These are phyloP conservation scores for Varanus salvator DNA, from an alignment of 2,113 vertebrate species.

Conservation along the genomic window DNA sequence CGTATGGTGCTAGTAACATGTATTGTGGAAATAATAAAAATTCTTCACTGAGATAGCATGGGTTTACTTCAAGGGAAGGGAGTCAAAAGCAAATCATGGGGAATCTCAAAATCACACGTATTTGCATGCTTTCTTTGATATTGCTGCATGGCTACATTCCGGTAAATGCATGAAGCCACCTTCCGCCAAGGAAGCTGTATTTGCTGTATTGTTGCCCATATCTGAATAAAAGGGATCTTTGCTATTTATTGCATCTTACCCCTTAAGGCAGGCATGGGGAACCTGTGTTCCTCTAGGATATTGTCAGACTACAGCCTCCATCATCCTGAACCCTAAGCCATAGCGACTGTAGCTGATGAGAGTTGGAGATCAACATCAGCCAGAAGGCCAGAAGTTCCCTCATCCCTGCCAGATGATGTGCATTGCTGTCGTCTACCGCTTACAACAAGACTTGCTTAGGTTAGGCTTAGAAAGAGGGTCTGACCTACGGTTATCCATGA, in stretches of 20 bases:
- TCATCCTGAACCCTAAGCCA: not conserved
- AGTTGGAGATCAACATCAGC: not conserved
- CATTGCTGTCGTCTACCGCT: not conserved
- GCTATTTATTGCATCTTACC: not conserved
- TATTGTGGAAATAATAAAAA: no score
- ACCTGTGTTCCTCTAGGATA: not conserved
- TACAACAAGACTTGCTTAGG: not conserved
- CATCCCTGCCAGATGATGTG: no score
- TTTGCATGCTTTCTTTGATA: not conserved
- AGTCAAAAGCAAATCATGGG: not conserved
- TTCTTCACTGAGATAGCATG: not conserved
- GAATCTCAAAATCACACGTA: not conserved
- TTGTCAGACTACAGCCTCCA: not conserved
- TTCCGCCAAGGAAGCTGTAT: not conserved
- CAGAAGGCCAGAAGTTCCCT: not conserved
- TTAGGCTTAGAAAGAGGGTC: not conserved
- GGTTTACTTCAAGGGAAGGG: not conserved
- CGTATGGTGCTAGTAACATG: not conserved
- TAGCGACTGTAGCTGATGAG: not conserved
- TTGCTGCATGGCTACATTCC: not conserved
- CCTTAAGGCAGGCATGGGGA: not conserved
- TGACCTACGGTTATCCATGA: not conserved
- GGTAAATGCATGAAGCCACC: not conserved
- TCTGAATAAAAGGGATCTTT: not conserved
- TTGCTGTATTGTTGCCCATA: not conserved